Percentiles rank a stretch among this genome's conserved stretches.
Evolutionary conservation across 1,140 invertebrate genomes (phyloP).

Genomic region (Meloidogyne floridensis): DNA sequence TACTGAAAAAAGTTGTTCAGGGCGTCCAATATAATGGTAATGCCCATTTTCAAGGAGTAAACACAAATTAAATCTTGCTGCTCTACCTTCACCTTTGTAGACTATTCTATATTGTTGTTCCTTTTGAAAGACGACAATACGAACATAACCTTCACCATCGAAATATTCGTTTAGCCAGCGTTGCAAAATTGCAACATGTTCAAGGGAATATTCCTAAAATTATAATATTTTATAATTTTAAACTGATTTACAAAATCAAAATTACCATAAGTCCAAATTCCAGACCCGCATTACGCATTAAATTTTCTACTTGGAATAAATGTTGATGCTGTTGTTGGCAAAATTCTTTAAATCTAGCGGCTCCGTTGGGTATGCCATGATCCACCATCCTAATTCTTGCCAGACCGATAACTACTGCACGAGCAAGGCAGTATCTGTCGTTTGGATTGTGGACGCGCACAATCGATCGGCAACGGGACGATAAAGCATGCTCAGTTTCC

Average conservation of each 20-base stretch:
- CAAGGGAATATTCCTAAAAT: background rate
- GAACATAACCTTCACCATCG: background rate
- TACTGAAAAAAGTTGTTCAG: conserved; percentile 10
- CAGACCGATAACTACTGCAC: background rate
- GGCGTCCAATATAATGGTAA: background rate
- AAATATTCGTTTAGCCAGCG: background rate
- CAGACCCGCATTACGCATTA: too few species aligned
- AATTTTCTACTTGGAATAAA: too few species aligned
- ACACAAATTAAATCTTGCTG: conserved; percentile 8
- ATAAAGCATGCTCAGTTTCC: background rate
- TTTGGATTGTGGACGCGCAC: background rate
- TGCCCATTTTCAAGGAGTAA: background rate
- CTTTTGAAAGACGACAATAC: conserved; percentile 11
- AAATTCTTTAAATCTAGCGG: too few species aligned
- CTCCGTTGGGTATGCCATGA: too few species aligned
- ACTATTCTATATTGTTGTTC: background rate
- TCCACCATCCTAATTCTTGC: background rate
- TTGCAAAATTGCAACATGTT: background rate
- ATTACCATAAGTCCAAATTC: too few species aligned
- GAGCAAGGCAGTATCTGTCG: background rate
- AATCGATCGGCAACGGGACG: background rate
- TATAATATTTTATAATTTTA: too few species aligned
- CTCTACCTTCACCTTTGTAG: background rate
- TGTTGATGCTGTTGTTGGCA: too few species aligned
- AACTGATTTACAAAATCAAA: background rate